Evolutionary conservation across 2,888 invertebrate genomes (phyloP), one percentile per base, ranked within the genome.

Genomic region (Lacanobia oleracea): DNA sequence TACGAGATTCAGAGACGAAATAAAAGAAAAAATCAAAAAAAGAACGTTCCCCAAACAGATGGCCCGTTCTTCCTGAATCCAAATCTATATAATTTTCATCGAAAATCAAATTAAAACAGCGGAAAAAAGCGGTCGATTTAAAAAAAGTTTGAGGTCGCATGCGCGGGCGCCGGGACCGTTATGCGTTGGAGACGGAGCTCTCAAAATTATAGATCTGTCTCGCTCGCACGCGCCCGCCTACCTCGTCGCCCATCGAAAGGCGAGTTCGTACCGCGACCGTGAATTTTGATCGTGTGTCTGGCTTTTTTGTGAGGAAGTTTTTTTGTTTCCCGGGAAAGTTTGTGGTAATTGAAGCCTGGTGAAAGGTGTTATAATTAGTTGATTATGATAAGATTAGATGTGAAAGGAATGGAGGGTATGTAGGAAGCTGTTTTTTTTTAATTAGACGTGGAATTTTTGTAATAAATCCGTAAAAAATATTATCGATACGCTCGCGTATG

Each of bases 111-210:
- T 91, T 91, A 90, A 89, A 89, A 88, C 86, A 86, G 84, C 79
- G 86, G 88, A 90, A 92, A 92, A 92, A 90, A 89, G 89, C 88
- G 89, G 86, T 80, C 82, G 75, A 74, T 88, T 90, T 88, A 88
- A 89, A 90, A 89, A 91, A 92, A 88, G 87, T 87, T 74, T 89
- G 88, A 92, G 90, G 90, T 91, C 91, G 91, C 81, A 72, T 87
- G 90, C 91, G 90, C 89, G 63, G 81, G 93, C 93, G 93, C 92
- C 87, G 82, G 81, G 88, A 91, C 93, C 94, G 94, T 94, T 94
- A 94, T 82, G 71, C 81, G 69, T 78, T 79, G 72, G 53, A 69
- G 84, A 79, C 86, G 89, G 74, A 79, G 85, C 85, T 84, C 84
- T 80, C 77, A 63, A 73, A 63, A 72, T 77, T 65, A 10, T 88